Base-by-base conservation (phyloP, 2,113 vertebrate species). In the Pituophis catenifer region DNA sequence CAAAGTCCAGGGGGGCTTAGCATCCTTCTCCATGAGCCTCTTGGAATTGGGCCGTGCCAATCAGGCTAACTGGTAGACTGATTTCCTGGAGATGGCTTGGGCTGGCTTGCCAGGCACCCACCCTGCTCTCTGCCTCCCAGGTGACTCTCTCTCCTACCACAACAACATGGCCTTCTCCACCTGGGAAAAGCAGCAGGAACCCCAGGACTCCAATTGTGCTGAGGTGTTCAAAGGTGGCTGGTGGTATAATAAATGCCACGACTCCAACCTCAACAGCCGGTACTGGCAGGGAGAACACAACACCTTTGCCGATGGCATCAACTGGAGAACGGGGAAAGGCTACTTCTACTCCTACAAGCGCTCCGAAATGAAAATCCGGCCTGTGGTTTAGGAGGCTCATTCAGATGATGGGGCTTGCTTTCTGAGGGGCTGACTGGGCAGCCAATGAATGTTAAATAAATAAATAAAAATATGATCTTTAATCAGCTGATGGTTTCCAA, bases 351-450 rank as follows among this genome's bases (percentile, higher is more conserved):
- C 91, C 58, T 92, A 92, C 50, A 88, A 92, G 59, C 58, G 23
- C 57, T 88, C 86, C 0, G 86, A 92, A 26, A 70, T 92, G 59
- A 92, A 92, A 70, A 38, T 92, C 91, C 65, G 91, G 50, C 91
- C 86, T 0, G 15, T 33, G 86, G 50, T 3, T 50, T 50, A 50
- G 48, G 48, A 3, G 48, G 5, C 23, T 59, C 23, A 8, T 23
- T 24, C 70, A 33, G 29, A 2, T 0, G 65, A 70, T 4, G 65
- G 65, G 11, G 0, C 13, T 50, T 50, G 3, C 38, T 17, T 65
- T 75, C 70, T 8, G 70, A 8, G 70, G 15, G 70, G 6, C 19
- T 3, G 38, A 38, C n/a, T 29, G 24, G 24, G 24, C 24, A 50
- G 48, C 48, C 48, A 50, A 50, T 6, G 48, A 50, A 50, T 50